Percentiles rank a stretch among this genome's conserved stretches.
These are phyloP conservation scores for Nothura maculosa DNA, from an alignment of 2,797 vertebrate species.

Conservation along the genomic window DNA sequence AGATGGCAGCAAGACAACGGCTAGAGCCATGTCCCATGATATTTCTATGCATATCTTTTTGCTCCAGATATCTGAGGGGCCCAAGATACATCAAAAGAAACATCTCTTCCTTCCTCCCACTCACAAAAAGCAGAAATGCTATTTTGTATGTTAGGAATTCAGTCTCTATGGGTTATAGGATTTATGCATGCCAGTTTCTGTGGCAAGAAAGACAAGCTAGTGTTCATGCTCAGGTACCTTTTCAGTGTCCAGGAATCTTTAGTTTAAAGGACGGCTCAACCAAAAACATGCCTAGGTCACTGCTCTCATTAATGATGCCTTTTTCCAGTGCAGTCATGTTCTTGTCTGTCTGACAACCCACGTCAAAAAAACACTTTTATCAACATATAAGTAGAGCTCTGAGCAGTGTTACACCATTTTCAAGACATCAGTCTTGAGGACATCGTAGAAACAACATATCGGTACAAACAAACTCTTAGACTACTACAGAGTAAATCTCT, in stretches of 20 bases:
- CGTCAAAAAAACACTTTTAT: not conserved
- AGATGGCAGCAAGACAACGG: not conserved
- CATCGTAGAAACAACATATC: not conserved
- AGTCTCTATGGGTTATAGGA: not conserved
- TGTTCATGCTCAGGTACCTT: not conserved
- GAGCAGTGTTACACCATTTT: not conserved
- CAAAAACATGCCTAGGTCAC: fast-evolving
- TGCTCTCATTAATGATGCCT: not conserved
- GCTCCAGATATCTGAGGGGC: not conserved
- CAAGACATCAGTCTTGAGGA: not conserved
- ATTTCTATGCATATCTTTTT: not conserved
- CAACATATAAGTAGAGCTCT: fast-evolving
- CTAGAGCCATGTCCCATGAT: not conserved
- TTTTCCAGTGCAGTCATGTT: not conserved
- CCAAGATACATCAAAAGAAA: not conserved
- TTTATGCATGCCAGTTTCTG: not conserved
- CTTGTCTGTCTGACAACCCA: not conserved
- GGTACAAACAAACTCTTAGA: not conserved
- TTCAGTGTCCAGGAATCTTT: not conserved
- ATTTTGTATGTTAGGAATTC: not conserved
- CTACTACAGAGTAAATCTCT: not conserved
- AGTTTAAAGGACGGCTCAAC: not conserved
- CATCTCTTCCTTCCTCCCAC: too few relatives aligned
- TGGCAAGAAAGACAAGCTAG: not conserved
- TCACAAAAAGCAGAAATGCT: not conserved